Conservation (phyloP, 2,797 vertebrate genomes). For the Platalea minor region DNA sequence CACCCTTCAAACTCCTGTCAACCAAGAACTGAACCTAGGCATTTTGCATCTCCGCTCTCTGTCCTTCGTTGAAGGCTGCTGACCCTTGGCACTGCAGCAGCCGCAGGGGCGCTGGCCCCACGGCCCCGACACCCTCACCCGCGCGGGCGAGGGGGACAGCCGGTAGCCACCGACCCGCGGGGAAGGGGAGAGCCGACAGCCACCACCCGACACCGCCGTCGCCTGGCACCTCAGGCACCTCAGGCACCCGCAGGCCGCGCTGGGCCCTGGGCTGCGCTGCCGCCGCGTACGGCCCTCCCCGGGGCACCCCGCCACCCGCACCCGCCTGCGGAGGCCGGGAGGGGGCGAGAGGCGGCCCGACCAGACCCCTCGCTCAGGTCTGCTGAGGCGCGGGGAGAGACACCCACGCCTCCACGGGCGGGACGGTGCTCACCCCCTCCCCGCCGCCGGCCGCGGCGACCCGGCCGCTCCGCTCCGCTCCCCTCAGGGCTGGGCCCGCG, state of each 20-base stretch:
- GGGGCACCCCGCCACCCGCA: neutral
- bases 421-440: neutral
- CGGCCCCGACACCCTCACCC: no score
- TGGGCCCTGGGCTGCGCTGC: no score
- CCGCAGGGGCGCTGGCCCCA: accelerated
- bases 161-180: accelerated
- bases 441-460: no score
- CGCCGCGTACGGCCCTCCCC: accelerated
- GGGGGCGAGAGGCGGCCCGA: no score
- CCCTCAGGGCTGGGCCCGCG: neutral
- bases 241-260: no score
- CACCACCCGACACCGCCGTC: accelerated
- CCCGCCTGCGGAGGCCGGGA: no score
- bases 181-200: neutral
- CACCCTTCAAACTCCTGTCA: neutral
- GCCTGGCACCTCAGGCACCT: no score
- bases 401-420: accelerated
- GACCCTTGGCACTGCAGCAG: accelerated
- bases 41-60: neutral
- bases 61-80: accelerated
- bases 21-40: accelerated
- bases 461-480: neutral
- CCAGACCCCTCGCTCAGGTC: neutral
- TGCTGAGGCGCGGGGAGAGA: neutral
- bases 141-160: neutral